phyloP scores from a whole-genome alignment of 2,888 invertebrate species.

The Nipponacmea schrenckii region DNA sequence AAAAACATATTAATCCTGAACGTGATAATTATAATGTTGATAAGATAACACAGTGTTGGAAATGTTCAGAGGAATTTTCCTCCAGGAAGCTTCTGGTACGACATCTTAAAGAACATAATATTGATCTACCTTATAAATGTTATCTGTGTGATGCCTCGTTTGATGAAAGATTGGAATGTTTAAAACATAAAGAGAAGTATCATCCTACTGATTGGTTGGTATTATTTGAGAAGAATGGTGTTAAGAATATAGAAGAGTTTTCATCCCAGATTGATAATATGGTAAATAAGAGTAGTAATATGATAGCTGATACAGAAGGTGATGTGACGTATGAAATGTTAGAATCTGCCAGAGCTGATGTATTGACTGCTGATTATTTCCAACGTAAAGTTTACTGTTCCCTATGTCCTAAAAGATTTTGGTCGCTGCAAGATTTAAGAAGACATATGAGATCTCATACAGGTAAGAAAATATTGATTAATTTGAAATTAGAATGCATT shows the following conservation, averaged over 20 bases:
- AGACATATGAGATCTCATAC: conserved; percentile 92
- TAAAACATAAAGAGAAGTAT: conserved; percentile 82
- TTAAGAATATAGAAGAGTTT: conserved; percentile 54
- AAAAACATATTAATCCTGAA: conserved; percentile 59
- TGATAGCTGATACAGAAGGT: conserved; percentile 8
- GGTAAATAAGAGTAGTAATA: conserved; percentile 40
- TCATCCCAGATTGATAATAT: conserved; percentile 58
- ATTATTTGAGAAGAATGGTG: conserved; percentile 72
- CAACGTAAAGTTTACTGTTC: conserved; percentile 73
- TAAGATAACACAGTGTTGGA: conserved; percentile 63
- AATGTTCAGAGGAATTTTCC: conserved; percentile 56
- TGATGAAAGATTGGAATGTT: conserved; percentile 80
- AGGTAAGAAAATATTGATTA: conserved; percentile 41
- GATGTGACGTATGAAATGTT: conserved; percentile 36
- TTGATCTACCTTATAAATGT: conserved; percentile 81
- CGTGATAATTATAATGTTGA: conserved; percentile 65
- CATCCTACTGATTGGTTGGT: conserved; percentile 84
- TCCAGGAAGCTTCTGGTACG: conserved; percentile 58
- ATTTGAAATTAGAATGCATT: too few species aligned
- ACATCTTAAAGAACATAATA: conserved; percentile 64
- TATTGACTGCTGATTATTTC: conserved; percentile 52
- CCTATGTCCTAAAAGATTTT: conserved; percentile 91
- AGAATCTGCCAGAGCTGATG: conserved; percentile 11
- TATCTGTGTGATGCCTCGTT: conserved; percentile 91
- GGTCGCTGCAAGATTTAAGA: conserved; percentile 92